Evolutionary conservation across 2,797 vertebrate genomes (phyloP).

Genomic region (Chaetodon trifasciatus): DNA sequence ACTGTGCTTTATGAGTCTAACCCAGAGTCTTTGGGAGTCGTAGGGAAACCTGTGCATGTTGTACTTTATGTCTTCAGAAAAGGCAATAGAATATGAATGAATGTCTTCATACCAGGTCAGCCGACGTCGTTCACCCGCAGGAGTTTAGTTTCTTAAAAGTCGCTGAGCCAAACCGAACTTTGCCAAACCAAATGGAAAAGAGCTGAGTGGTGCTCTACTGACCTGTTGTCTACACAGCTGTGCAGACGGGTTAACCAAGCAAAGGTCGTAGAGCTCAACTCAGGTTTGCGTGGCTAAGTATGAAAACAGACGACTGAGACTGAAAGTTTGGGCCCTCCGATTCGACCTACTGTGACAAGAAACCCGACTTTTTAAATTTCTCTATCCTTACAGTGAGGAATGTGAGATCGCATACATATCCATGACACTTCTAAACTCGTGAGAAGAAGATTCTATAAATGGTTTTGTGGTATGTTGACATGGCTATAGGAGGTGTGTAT

Average conservation of each 20-base stretch:
- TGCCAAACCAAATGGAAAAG: slow-evolving; percentile 65
- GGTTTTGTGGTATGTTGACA: slow-evolving; percentile 65
- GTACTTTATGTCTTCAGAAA: slow-evolving; percentile 57
- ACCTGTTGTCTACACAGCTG: slow-evolving; percentile 48
- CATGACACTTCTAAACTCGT: slow-evolving; percentile 51
- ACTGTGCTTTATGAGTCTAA: slow-evolving; percentile 77
- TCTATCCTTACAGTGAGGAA: slow-evolving; percentile 42
- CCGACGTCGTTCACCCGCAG: slow-evolving; percentile 30
- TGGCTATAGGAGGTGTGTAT: slow-evolving; percentile 52
- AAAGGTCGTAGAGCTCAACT: slow-evolving; percentile 32
- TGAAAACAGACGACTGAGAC: slow-evolving; percentile 49
- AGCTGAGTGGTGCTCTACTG: slow-evolving; percentile 36
- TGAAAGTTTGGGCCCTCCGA: slow-evolving; percentile 19
- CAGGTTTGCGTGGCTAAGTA: slow-evolving; percentile 38
- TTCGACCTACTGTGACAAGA: slow-evolving; percentile 32
- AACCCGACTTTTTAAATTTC: slow-evolving; percentile 14
- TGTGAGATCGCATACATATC: slow-evolving; percentile 48
- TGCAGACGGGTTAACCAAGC: slow-evolving; percentile 26
- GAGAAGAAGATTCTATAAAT: slow-evolving; percentile 61
- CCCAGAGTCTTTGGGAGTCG: slow-evolving; percentile 45
- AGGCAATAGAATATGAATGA: slow-evolving; percentile 63
- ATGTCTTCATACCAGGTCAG: slow-evolving; percentile 57
- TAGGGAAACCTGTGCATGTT: slow-evolving; percentile 48
- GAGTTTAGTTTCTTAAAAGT: slow-evolving; percentile 17
- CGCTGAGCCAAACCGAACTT: slow-evolving; percentile 59